Base-by-base conservation (phyloP, 2,797 vertebrate genomes). In the Melanotaenia trifasciata region DNA sequence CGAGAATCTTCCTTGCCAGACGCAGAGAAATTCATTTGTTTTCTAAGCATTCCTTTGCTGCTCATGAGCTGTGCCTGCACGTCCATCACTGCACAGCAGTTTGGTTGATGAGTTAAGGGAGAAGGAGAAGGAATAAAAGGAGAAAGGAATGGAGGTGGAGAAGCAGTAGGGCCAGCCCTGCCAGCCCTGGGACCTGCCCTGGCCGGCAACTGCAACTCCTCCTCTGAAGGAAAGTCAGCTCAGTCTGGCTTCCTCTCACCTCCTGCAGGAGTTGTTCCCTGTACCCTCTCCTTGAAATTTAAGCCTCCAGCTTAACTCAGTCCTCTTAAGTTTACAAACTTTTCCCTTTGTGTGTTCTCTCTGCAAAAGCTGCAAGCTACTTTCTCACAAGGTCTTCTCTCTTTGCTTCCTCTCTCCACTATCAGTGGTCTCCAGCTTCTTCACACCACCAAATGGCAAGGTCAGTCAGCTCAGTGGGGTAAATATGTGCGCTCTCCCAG, bases 81-180 rank as follows among this genome's bases (percentile, higher is more conserved):
- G 91, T 92, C 95, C 96, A 96, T 96, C 68, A 91, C 92, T 90
- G 92, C 93, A 72, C 87, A 90, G 87, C 90, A 90, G 89, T 83
- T 86, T 77, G 63, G 69, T 72, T 66, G 83, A 85, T 68, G n/a
- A 76, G 79, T 71, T 58, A 76, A 77, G 72, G 81, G 75, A 89
- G 71, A 69, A 85, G 74, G 80, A 88, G 86, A 86, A 90, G 85
- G 88, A 90, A 77, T 78, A 43, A 33, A 8, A 88, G 82, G 85
- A 89, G 84, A 80, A 86, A 89, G 84, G 87, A 86, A 85, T 81
- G 81, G 92, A 93, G 90, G 93, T 93, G 92, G 92, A 93, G 92
- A 92, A 91, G 93, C 93, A 93, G 92, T 85, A 78, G 92, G 92
- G 80, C 93, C 93, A 94, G 94, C 94, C 92, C 92, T 94, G 93